Base-by-base conservation (phyloP, 2,797 vertebrate species). In the Dicrostonyx torquatus region DNA sequence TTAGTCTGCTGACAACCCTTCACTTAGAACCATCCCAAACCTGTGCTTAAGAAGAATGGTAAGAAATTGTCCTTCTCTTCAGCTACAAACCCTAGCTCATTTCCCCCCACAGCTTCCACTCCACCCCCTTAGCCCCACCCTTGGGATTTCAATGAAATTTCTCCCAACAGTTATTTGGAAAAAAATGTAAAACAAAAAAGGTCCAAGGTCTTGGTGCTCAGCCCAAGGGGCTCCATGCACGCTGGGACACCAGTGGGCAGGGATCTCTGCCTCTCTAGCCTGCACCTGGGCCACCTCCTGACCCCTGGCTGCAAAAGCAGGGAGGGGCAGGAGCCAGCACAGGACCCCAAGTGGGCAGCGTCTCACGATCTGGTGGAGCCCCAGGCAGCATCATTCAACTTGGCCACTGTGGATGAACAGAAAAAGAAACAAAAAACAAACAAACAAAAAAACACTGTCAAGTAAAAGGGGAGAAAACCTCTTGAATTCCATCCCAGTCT, bases 391-490 rank as follows among this genome's bases (percentile, higher is more conserved):
- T 97, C 96, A 97, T 60, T 97, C 96, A 96, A 96, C 96, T 97
- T 97, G 97, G 97, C 97, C 96, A 66, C 97, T 97, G 97, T 4
- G 82, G 96, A 97, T 11, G 91, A 97, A 97, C 95, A 97, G 87
- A 97, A 92, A 97, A 97, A 87, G 73, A 90, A 89, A 93, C 85
- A 90, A 94, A 87, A 85, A 95, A 93, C 92, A 96, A 95, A 92
- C 95, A 95, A 93, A 96, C 96, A 98, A 94, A 53, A 84, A 94
- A 94, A 96, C 94, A 98, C 98, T 98, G 93, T 94, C 97, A 97
- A 98, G 97, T 94, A 88, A 83, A 85, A 96, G 97, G 95, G 97
- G 97, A 97, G 97, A 97, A 98, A 98, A 97, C 26, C n/a, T 62
- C 70, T 24, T 76, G 40, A 66, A 37, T 76, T 88, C 87, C 89